Conservation (phyloP, 2,113 vertebrate species). For the Tragelaphus buxtoni region DNA sequence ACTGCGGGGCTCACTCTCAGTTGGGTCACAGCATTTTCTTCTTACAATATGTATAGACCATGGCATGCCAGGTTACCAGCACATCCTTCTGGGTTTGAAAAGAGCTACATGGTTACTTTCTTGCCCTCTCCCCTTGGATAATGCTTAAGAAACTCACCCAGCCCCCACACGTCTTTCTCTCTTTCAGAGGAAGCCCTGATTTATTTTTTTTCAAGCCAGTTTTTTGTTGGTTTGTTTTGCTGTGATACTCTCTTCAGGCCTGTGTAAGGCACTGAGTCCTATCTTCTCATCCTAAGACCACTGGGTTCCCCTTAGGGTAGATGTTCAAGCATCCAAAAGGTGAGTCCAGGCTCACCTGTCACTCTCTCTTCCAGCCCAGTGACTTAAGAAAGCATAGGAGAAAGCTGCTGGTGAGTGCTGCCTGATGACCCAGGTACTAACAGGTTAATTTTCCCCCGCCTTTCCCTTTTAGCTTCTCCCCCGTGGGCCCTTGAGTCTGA, state of each 20-base stretch:
- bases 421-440: constrained; percentile 21
- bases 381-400: constrained; percentile 97
- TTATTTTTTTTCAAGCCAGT: not conserved
- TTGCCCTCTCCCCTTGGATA: not conserved
- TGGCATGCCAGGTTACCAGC: not conserved
- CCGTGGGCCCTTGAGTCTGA: not conserved
- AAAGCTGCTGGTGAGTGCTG: constrained; percentile 92
- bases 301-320: constrained; percentile 7
- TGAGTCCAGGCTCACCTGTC: constrained; percentile 55
- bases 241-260: not conserved
- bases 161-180: not conserved
- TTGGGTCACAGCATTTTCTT: not conserved
- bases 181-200: not conserved
- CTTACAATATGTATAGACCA: not conserved
- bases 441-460: not conserved
- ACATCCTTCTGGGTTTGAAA: not conserved
- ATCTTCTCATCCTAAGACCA: not conserved
- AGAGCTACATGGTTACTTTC: not conserved
- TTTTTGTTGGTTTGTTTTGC: not conserved
- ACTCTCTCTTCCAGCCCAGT: constrained; percentile 89
- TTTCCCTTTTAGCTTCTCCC: not conserved
- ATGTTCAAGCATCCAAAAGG: not conserved
- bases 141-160: not conserved
- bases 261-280: not conserved
- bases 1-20: not conserved